Evolutionary conservation across 2,797 vertebrate genomes (phyloP).

Genomic region (Hydrocynus forskahlii): DNA sequence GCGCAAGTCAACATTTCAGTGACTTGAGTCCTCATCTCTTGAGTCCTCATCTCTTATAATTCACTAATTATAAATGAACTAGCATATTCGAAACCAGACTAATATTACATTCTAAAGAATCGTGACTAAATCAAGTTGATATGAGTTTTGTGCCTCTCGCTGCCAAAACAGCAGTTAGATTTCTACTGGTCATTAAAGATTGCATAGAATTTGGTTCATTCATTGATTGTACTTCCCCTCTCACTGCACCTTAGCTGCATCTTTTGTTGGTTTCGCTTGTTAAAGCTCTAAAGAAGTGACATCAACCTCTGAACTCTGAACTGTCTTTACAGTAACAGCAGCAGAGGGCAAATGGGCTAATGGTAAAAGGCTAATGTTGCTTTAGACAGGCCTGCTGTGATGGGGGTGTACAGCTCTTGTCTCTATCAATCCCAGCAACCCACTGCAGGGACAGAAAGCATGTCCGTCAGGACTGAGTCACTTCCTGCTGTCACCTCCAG

Average conservation of each 20-base stretch:
- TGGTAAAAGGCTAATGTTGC: conserved; percentile 2
- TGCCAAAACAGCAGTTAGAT: too few species aligned
- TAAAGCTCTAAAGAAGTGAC: background rate
- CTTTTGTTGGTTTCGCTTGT: background rate
- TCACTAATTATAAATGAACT: too few species aligned
- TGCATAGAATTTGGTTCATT: too few species aligned
- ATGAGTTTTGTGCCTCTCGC: too few species aligned
- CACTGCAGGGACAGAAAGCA: conserved; percentile 20
- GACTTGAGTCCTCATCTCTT: too few species aligned
- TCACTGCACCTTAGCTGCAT: background rate
- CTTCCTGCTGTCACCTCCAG: conserved; percentile 40
- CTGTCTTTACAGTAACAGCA: background rate
- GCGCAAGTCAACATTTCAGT: too few species aligned
- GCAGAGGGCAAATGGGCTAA: background rate
- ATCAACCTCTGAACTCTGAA: background rate
- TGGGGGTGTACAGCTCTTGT: conserved; percentile 1
- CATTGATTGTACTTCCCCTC: background rate
- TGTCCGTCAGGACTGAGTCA: conserved; percentile 37
- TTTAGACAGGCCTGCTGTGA: conserved; percentile 42
- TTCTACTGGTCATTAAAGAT: too few species aligned
- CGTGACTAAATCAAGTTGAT: too few species aligned
- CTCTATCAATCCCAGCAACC: conserved; percentile 23
- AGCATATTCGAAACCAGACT: too few species aligned
- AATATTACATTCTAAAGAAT: too few species aligned
- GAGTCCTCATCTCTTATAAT: too few species aligned